These are phyloP conservation scores for Intellagama lesueurii DNA, from an alignment of 2,797 vertebrate species.

Conservation along the genomic window DNA sequence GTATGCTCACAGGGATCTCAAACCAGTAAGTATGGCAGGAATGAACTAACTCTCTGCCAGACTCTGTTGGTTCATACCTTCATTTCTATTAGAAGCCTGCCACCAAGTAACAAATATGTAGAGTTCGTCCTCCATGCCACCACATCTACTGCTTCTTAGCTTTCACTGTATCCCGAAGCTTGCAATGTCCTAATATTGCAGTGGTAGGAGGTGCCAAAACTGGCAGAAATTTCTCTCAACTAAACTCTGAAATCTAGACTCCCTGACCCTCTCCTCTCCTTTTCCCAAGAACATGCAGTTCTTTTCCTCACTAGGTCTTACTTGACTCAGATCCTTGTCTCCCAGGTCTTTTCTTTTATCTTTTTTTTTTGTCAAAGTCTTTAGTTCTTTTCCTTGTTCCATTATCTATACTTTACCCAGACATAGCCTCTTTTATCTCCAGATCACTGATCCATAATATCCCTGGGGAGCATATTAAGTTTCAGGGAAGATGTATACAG, in stretches of 20 bases:
- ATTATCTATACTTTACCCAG: no score
- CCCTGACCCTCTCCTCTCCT: no score
- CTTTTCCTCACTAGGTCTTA: background rate
- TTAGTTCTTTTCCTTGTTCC: no score
- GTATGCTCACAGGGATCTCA: constrained; percentile 95
- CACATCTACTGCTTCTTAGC: background rate
- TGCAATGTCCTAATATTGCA: background rate
- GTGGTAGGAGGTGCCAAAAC: no score
- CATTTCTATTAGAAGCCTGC: background rate
- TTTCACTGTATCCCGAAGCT: background rate
- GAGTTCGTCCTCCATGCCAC: background rate
- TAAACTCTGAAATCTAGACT: background rate
- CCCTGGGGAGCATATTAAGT: no score
- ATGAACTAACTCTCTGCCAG: background rate
- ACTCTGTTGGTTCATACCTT: background rate
- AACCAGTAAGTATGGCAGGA: constrained; percentile 84
- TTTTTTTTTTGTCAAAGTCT: no score
- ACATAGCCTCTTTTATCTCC: no score
- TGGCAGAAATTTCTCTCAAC: background rate
- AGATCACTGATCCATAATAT: no score
- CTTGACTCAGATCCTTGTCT: background rate
- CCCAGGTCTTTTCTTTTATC: no score
- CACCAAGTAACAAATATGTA: background rate
- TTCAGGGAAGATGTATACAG: no score
- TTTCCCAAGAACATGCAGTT: no score